phyloP scores from a whole-genome alignment of 2,113 vertebrate genomes.

The Chrysochloris asiatica region DNA sequence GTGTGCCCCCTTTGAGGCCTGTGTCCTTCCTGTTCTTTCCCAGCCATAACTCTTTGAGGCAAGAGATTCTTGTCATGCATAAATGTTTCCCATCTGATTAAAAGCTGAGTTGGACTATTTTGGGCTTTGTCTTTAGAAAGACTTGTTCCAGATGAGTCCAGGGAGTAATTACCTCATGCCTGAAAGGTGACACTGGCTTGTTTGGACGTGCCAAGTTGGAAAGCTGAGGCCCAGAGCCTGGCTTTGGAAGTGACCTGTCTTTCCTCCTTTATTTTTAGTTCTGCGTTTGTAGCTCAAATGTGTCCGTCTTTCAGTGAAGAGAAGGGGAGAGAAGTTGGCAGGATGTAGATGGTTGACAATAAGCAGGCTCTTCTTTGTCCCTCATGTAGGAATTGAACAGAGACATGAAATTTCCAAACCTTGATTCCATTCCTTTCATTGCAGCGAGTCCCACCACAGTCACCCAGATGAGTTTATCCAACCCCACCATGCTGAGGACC shows the following conservation, averaged over 20 bases:
- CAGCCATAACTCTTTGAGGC: conserved; percentile 55
- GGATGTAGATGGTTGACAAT: neutral
- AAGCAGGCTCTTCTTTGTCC: neutral
- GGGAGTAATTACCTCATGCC: conserved; percentile 75
- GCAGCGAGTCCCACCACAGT: conserved; percentile 93
- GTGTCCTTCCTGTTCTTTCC: conserved; percentile 12
- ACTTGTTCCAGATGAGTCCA: conserved; percentile 68
- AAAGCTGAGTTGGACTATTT: conserved; percentile 71
- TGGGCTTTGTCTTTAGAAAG: conserved; percentile 63
- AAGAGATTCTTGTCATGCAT: conserved; percentile 56
- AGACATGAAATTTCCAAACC: neutral
- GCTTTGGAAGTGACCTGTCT: conserved; percentile 68
- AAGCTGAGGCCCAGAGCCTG: conserved; percentile 56
- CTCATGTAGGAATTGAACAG: neutral
- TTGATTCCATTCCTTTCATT: conserved; percentile 56
- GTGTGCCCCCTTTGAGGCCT: neutral
- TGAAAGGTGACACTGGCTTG: conserved; percentile 70
- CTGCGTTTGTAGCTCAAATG: conserved; percentile 29
- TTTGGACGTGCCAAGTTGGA: conserved; percentile 74
- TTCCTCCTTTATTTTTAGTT: conserved; percentile 49
- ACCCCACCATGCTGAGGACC: conserved; percentile 89
- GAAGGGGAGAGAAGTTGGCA: conserved; percentile 42
- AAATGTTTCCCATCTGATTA: conserved; percentile 59
- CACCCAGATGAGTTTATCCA: conserved; percentile 92
- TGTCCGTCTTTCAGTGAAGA: conserved; percentile 42